Percentiles rank a stretch among this genome's conserved stretches.
Evolutionary conservation across 2,113 vertebrate species (phyloP).

Genomic region (Bolborhynchus lineola): DNA sequence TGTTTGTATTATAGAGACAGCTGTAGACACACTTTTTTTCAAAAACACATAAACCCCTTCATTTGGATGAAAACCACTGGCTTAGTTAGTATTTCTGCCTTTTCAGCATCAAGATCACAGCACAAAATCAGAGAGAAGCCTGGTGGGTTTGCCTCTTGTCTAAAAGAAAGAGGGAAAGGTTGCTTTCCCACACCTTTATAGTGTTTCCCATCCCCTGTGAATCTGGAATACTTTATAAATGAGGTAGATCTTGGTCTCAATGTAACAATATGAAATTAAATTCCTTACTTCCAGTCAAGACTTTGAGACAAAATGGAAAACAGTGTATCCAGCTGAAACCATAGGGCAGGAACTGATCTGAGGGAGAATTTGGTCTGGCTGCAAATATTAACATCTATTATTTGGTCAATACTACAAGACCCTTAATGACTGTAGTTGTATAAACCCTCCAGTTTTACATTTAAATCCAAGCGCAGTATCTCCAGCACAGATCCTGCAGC

Average conservation of each 20-base stretch:
- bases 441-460: not conserved
- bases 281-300: not conserved
- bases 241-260: not conserved
- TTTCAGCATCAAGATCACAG: not conserved
- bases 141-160: not conserved
- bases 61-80: not conserved
- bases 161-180: not conserved
- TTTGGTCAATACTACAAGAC: not conserved
- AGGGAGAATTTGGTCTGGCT: not conserved
- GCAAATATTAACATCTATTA: not conserved
- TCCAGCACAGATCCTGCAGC: not conserved
- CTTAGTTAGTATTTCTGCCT: not conserved
- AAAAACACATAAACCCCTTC: not conserved
- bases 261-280: constrained; percentile 2
- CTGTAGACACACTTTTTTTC: not conserved
- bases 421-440: not conserved
- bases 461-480: not conserved
- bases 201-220: not conserved
- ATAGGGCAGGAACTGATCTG: not conserved
- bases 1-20: not conserved
- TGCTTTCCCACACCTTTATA: not conserved
- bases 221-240: not conserved
- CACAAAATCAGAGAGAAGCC: not conserved
- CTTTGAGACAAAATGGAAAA: not conserved
- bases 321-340: not conserved